phyloP scores from a whole-genome alignment of 2,113 vertebrate species.

The Accipiter cooperii region DNA sequence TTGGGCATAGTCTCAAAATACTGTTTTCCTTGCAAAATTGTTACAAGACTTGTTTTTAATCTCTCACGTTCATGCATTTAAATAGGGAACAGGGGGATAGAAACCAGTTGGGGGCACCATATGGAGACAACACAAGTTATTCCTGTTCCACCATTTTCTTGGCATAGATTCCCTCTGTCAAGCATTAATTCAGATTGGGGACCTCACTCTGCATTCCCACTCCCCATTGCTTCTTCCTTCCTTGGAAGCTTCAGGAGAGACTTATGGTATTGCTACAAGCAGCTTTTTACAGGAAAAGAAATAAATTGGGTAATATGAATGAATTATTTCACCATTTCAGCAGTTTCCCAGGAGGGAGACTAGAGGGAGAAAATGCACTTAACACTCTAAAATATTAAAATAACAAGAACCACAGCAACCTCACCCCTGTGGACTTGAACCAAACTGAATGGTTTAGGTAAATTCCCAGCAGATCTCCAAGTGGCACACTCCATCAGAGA shows the following conservation, averaged over 20 bases:
- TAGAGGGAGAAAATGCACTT: slow-evolving; percentile 27
- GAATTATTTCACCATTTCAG: slow-evolving; percentile 38
- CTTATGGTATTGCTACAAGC: background rate
- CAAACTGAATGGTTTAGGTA: slow-evolving; percentile 2
- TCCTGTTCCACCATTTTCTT: background rate
- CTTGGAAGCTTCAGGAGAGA: background rate
- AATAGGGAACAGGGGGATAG: background rate
- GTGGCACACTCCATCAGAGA: background rate
- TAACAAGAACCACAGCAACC: slow-evolving; percentile 29
- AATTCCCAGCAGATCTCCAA: background rate
- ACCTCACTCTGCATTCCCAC: background rate
- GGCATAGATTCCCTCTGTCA: background rate
- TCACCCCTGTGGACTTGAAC: slow-evolving; percentile 4
- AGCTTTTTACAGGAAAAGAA: slow-evolving; percentile 32
- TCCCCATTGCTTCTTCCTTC: background rate
- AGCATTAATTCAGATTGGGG: background rate
- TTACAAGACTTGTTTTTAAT: background rate
- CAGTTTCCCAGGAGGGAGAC: background rate
- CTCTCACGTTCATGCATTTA: background rate
- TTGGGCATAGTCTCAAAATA: background rate
- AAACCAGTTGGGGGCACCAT: background rate
- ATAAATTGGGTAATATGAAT: slow-evolving; percentile 23
- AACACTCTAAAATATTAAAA: slow-evolving; percentile 36
- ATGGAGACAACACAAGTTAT: background rate
- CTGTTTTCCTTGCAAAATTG: background rate